phyloP scores from a whole-genome alignment of 53 echinoderm and acorn worm species.

The Patiria pectinifera region DNA sequence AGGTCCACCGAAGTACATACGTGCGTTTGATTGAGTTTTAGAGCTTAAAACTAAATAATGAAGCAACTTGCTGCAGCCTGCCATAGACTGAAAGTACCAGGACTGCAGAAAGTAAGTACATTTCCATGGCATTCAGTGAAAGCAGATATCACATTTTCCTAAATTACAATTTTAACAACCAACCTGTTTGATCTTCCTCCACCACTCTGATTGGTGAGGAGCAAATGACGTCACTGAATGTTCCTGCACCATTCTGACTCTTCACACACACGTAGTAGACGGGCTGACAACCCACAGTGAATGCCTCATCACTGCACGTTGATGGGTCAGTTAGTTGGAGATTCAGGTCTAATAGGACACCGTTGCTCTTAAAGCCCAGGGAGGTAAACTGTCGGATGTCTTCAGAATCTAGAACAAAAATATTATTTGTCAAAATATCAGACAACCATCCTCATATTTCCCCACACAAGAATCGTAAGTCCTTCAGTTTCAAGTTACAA shows the following conservation, averaged over 20 bases:
- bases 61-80: too few relatives aligned
- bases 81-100: too few relatives aligned
- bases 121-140: too few relatives aligned
- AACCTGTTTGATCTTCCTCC: slow-evolving; percentile 63
- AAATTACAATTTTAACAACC: neutral
- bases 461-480: too few relatives aligned
- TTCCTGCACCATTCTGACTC: slow-evolving; percentile 70
- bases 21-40: too few relatives aligned
- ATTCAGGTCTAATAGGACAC: slow-evolving; percentile 18
- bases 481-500: too few relatives aligned
- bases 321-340: slow-evolving; percentile 53
- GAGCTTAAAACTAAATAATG: too few relatives aligned
- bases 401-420: neutral
- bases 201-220: slow-evolving; percentile 71
- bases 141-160: too few relatives aligned
- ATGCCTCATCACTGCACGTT: slow-evolving; percentile 32
- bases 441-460: neutral
- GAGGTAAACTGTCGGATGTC: slow-evolving; percentile 36
- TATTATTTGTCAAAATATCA: neutral
- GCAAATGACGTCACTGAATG: slow-evolving; percentile 50
- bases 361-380: slow-evolving; percentile 1
- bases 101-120: too few relatives aligned
- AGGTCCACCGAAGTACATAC: too few relatives aligned
- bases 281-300: slow-evolving; percentile 19
- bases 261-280: slow-evolving; percentile 69